phyloP scores from a whole-genome alignment of 2,113 vertebrate genomes.

The Centropristis striata region DNA sequence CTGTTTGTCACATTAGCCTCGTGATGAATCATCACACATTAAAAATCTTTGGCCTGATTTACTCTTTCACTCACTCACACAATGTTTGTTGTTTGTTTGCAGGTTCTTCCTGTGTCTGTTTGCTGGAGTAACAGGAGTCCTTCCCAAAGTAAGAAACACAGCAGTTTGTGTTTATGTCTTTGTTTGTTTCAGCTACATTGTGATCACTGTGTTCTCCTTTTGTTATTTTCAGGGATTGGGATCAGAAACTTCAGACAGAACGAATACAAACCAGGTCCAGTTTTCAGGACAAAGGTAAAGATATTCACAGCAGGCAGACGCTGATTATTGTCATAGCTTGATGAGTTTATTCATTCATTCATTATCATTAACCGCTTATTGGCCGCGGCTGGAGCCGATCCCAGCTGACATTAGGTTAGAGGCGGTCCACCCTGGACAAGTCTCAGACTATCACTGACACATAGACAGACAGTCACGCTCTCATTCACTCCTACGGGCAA shows the following conservation, averaged over 20 bases:
- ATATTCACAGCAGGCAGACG: background rate
- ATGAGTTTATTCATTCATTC: too few species aligned
- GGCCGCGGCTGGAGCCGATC: too few species aligned
- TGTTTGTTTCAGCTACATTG: background rate
- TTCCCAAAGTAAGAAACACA: constrained; percentile 90
- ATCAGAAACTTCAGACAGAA: constrained; percentile 77
- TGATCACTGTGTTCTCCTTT: background rate
- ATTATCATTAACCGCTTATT: background rate
- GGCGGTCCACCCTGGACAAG: too few species aligned
- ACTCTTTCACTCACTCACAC: background rate
- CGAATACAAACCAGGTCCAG: constrained; percentile 83
- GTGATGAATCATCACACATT: constrained; percentile 22
- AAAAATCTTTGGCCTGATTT: constrained; percentile 12
- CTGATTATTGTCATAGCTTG: background rate
- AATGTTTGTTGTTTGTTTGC: constrained; percentile 27
- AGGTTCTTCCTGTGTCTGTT: constrained; percentile 98
- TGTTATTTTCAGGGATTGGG: constrained; percentile 87
- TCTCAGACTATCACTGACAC: too few species aligned
- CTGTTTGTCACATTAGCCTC: constrained; percentile 12
- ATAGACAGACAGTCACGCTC: too few species aligned
- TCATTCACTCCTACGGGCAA: too few species aligned
- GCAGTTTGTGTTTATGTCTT: background rate
- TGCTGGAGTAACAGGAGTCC: constrained; percentile 86
- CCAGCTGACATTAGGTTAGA: too few species aligned
- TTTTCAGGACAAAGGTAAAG: constrained; percentile 91